Base-by-base conservation (phyloP, 1,140 invertebrate species). In the Pseudomyrmex flavicornis region DNA sequence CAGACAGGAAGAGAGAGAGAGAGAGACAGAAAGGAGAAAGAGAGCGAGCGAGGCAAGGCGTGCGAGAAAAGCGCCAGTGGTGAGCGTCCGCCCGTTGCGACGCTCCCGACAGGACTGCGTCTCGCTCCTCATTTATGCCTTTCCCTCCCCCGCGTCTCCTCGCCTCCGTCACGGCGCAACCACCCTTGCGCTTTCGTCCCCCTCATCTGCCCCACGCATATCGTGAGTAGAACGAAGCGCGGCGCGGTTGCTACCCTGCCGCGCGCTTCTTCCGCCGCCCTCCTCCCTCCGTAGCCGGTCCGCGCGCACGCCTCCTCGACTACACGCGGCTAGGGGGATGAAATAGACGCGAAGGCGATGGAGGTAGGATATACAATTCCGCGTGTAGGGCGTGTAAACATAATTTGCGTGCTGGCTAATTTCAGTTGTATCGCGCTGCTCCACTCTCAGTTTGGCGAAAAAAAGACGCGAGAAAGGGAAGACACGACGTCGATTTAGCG, bases 21-120 rank as follows among this genome's bases (percentile, higher is more conserved):
- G 13, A 65, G 17, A 63, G 50, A 79, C 8, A 82, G 63, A 63
- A 44, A 70, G 63, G 56, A 82, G n/a, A 65, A 68, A 84, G 44
- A 84, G 80, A 74, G 76, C 63, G 77, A 65, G 87, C 84, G 86
- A 88, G 87, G 82, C 72, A 85, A 89, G 65, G 84, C 77, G 77
- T 85, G 80, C 80, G 83, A 85, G 85, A 88, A 76, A 89, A 86
- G 84, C 87, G 87, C 85, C 84, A 87, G 89, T 89, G 88, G 72
- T 88, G 90, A 91, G 88, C 92, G 91, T 93, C 93, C 91, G 92
- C 87, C 88, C 91, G 90, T 90, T 89, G 87, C 87, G 91, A 91
- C 93, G 93, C 92, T 94, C 90, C 93, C 91, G 92, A 93, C 91
- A 93, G 93, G 91, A 94, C 93, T 94, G 93, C 91, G 89, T 92